These are phyloP conservation scores for Chaetoderma sp. DNA, from an alignment of 2,888 invertebrate species.

Conservation along the genomic window DNA sequence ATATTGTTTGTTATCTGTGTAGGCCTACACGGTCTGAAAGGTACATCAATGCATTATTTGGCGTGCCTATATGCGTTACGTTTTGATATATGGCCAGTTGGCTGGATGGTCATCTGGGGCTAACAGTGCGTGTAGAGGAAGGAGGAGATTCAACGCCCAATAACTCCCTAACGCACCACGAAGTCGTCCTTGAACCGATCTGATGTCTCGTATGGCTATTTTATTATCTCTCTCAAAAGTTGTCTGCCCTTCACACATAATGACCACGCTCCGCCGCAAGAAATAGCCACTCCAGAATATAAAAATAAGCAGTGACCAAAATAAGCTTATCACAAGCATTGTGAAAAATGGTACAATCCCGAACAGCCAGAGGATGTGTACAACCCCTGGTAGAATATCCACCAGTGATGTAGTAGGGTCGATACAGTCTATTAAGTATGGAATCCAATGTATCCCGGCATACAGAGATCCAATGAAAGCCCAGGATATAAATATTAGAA, in stretches of 20 bases:
- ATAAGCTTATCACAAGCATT: slow-evolving; percentile 40
- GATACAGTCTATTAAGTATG: background rate
- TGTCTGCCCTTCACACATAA: slow-evolving; percentile 47
- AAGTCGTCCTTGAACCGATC: slow-evolving; percentile 40
- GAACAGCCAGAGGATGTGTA: too few species aligned
- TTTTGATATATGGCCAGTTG: slow-evolving; percentile 45
- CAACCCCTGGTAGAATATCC: too few species aligned
- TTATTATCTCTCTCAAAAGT: slow-evolving; percentile 55
- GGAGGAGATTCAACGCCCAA: slow-evolving; percentile 53
- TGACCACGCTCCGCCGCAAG: slow-evolving; percentile 38
- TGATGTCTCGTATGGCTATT: slow-evolving; percentile 45
- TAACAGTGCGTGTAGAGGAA: slow-evolving; percentile 52
- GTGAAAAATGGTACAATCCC: too few species aligned
- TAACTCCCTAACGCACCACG: slow-evolving; percentile 52
- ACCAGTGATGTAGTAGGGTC: background rate
- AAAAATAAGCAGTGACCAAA: slow-evolving; percentile 49
- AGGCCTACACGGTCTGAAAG: too few species aligned
- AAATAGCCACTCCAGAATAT: slow-evolving; percentile 43
- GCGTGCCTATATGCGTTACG: too few species aligned
- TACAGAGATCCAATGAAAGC: background rate
- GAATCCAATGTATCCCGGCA: background rate
- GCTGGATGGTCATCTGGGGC: slow-evolving; percentile 53
- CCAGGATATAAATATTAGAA: slow-evolving; percentile 3
- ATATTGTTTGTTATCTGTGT: too few species aligned
- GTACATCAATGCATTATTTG: too few species aligned